Base-by-base conservation (phyloP, 2,797 vertebrate species). In the Aratinga solstitialis region DNA sequence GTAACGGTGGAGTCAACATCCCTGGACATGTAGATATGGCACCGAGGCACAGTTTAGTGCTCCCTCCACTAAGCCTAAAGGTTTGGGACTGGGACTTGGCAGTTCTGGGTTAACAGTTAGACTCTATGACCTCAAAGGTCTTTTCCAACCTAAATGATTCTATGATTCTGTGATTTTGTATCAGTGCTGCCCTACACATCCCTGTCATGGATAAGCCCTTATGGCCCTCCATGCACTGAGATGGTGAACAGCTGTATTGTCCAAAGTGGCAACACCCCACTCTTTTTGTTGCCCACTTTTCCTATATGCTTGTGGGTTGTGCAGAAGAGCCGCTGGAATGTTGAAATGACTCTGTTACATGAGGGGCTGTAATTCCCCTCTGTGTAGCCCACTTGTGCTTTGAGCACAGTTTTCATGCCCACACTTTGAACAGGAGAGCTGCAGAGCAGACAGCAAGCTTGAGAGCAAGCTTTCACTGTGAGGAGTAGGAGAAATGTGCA, bases 401-500 rank as follows among this genome's bases (percentile, higher is more conserved):
- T 43, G 23, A 90, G 85, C 65, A 42, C 8, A 32, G 38, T 68
- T 78, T 93, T 62, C 22, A n/a, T 65, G 88, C 65, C 78, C 75
- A 68, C 2, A 1, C 74, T 84, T 42, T 18, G 48, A 93, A 50
- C 0, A 0, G 26, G 45, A 74, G 24, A 85, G 68, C 75, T 56
- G 58, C 7, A 1, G 54, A 92, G 81, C 62, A 0, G 0, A 67
- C 32, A 87, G 83, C 34, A 3, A 85, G 84, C 84, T 53, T 53
- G 81, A 85, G 72, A 66, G 68, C 3, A 3, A 75, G 81, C 78
- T 87, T 72, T 48, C 38, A 67, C 71, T 47, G 36, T 6, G 22
- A 92, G 72, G 78, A 89, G 89, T 65, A 93, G 50, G 77, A 84
- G 87, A 83, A 85, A 94, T 66, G 40, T 96, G 68, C 30, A 61